Evolutionary conservation across 30 jellyfish, hydroid and myxozoan genomes (phyloP).

Genomic region (Pseudorhiza aurosa): DNA sequence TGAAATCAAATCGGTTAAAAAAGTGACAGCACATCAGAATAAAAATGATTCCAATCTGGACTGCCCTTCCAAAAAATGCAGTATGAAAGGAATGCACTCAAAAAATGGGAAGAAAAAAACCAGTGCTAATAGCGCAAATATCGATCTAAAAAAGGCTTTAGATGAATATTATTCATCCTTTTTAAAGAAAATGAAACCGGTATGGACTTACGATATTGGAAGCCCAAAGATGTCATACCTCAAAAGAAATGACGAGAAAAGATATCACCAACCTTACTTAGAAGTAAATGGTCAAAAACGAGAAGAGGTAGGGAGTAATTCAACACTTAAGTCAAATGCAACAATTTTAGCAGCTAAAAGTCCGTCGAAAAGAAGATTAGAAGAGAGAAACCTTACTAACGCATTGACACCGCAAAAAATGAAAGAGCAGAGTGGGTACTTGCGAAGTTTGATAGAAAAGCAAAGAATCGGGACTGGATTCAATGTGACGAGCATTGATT

Average conservation of each 20-base stretch:
- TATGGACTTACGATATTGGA: neutral
- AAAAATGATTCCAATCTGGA: neutral
- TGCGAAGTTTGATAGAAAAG: conserved; percentile 5
- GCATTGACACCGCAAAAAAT: neutral
- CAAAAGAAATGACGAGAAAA: neutral
- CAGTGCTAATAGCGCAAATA: neutral
- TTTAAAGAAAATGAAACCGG: neutral
- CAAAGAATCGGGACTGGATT: neutral
- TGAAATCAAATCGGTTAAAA: neutral
- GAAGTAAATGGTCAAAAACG: neutral
- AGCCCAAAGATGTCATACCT: neutral
- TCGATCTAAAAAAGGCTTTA: neutral
- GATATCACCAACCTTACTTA: neutral
- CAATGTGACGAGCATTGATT: neutral
- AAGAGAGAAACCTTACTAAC: neutral
- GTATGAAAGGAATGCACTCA: neutral
- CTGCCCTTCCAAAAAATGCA: neutral
- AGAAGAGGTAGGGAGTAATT: neutral
- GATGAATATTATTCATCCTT: neutral
- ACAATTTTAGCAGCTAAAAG: neutral
- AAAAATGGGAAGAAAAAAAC: neutral
- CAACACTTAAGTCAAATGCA: neutral
- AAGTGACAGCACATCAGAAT: neutral
- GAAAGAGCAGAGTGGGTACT: neutral
- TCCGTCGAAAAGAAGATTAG: too few relatives aligned